A percentile compares a stretch with the other conserved stretches of the same genome.
phyloP scores from a whole-genome alignment of 1,140 invertebrate genomes.

The Zaprionus vittiger region DNA sequence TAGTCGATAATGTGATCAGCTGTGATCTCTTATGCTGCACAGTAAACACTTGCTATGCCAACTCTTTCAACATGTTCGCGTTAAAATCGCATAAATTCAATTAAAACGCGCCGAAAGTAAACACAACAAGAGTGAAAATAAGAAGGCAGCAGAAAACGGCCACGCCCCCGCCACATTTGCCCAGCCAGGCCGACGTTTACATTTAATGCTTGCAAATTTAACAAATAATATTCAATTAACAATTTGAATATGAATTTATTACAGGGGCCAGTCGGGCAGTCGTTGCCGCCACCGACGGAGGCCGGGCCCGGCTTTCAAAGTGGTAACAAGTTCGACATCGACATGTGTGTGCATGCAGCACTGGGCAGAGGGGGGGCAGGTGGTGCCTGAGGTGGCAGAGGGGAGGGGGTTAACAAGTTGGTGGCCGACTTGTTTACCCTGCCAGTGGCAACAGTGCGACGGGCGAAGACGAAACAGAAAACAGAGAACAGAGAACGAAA shows the following conservation, averaged over 20 bases:
- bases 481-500: slow-evolving; percentile 12
- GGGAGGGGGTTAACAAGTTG: slow-evolving; percentile 60
- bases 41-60: slow-evolving; percentile 8
- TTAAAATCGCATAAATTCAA: slow-evolving; percentile 66
- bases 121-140: slow-evolving; percentile 30
- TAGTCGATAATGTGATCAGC: not conserved
- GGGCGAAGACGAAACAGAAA: slow-evolving; percentile 33
- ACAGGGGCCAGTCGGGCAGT: slow-evolving; percentile 57
- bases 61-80: slow-evolving; percentile 7
- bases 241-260: slow-evolving; percentile 84
- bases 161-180: slow-evolving; percentile 58
- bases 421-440: slow-evolving; percentile 80
- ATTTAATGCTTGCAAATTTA: slow-evolving; percentile 83
- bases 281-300: slow-evolving; percentile 50
- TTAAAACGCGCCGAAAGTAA: slow-evolving; percentile 41
- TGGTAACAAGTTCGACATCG: slow-evolving; percentile 80
- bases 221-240: slow-evolving; percentile 84
- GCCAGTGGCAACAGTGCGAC: slow-evolving; percentile 59
- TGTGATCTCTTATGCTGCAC: not conserved
- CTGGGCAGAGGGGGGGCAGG: not conserved
- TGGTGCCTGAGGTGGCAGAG: not conserved
- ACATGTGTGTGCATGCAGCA: slow-evolving; percentile 41
- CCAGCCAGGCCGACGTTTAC: slow-evolving; percentile 71
- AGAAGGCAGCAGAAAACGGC: slow-evolving; percentile 24
- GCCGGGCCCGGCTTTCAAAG: slow-evolving; percentile 66